Evolutionary conservation across 2,113 vertebrate species (phyloP).

Genomic region (Oostethus manadensis): DNA sequence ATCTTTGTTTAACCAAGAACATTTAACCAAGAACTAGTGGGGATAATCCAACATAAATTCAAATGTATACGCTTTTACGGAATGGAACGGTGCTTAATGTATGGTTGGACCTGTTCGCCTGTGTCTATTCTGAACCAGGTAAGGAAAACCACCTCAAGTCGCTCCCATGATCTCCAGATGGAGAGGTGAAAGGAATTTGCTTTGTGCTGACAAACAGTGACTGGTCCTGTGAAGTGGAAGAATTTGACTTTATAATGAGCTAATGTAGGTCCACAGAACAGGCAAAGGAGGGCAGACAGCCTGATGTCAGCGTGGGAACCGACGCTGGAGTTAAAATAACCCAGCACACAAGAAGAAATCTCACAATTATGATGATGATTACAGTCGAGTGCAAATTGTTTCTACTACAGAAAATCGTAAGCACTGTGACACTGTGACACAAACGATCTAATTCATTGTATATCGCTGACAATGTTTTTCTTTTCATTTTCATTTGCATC

Average conservation of each 20-base stretch:
- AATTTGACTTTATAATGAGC: conserved; percentile 55
- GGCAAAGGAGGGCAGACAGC: conserved; percentile 16
- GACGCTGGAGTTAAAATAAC: conserved; percentile 32
- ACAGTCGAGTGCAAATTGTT: no score
- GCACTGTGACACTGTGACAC: neutral
- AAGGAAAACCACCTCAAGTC: conserved; percentile 28
- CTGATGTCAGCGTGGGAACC: conserved; percentile 17
- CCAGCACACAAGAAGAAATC: conserved; percentile 13
- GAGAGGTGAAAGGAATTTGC: conserved; percentile 41
- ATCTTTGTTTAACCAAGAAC: no score
- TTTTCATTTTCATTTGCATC: no score
- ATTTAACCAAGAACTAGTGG: no score
- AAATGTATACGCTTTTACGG: no score
- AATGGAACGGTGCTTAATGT: no score
- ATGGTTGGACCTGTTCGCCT: no score
- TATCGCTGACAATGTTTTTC: conserved; percentile 1
- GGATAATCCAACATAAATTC: no score
- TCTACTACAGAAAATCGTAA: neutral
- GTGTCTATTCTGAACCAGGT: neutral
- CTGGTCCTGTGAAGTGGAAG: conserved; percentile 36
- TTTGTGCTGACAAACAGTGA: conserved; percentile 38
- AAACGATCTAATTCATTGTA: conserved; percentile 5
- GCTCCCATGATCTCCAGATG: conserved; percentile 41
- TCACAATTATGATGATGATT: conserved; percentile 16
- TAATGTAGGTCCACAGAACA: conserved; percentile 19